phyloP scores from a whole-genome alignment of 1,140 invertebrate species.

The Drosophila bocki region DNA sequence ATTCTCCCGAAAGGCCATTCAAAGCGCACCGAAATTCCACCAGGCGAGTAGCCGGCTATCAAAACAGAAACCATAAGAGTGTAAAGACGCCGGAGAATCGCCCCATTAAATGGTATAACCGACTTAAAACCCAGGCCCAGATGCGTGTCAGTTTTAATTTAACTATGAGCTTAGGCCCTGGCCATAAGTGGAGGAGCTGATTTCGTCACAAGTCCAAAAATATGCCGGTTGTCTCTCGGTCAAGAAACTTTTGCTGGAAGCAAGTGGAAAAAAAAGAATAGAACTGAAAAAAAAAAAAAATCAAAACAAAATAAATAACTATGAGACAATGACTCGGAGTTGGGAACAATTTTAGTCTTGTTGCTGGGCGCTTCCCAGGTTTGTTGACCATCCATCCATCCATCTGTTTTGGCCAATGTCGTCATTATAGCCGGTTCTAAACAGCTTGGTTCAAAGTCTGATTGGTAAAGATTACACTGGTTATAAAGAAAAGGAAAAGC shows the following conservation, averaged over 20 bases:
- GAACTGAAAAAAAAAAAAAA: background rate
- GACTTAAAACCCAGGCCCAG: constrained; percentile 45
- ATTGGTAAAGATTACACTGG: background rate
- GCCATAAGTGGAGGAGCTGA: constrained; percentile 4
- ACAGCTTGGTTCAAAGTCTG: constrained; percentile 15
- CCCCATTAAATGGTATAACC: constrained; percentile 62
- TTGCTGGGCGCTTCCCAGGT: constrained; percentile 44
- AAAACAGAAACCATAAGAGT: constrained; percentile 79
- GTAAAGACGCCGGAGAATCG: constrained; percentile 41
- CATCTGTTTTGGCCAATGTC: constrained; percentile 36
- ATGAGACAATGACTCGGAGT: constrained; percentile 52
- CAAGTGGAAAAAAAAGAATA: background rate
- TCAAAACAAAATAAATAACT: constrained; percentile 46
- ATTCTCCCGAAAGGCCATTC: constrained; percentile 56
- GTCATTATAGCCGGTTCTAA: constrained; percentile 28
- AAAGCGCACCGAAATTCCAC: constrained; percentile 25
- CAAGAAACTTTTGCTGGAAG: constrained; percentile 47
- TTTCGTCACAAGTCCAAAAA: constrained; percentile 74
- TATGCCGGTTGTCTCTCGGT: constrained; percentile 51
- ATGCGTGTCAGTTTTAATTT: constrained; percentile 68
- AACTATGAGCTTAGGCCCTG: constrained; percentile 35
- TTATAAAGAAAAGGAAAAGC: background rate
- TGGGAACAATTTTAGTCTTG: constrained; percentile 21
- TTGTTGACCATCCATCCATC: constrained; percentile 46
- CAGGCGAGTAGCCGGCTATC: constrained; percentile 63